A percentile compares a stretch with the other conserved stretches of the same genome.
These are phyloP conservation scores for Drosophila maculinotata DNA, from an alignment of 2,888 invertebrate species.

Conservation along the genomic window DNA sequence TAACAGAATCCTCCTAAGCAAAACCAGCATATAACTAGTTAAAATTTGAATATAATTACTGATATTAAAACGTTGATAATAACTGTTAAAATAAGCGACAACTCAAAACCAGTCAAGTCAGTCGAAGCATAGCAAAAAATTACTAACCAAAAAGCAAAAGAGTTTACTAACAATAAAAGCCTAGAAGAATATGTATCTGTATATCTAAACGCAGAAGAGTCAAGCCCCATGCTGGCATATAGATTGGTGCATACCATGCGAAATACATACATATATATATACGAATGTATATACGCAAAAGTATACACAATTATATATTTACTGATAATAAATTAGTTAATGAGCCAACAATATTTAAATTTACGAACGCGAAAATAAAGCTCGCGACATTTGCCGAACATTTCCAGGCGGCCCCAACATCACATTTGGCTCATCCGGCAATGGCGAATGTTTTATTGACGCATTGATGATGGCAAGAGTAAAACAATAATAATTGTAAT, in stretches of 20 bases:
- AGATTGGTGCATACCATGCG: conserved; percentile 46
- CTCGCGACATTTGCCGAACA: conserved; percentile 45
- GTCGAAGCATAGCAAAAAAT: conserved; percentile 71
- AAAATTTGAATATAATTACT: conserved; percentile 57
- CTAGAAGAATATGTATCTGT: conserved; percentile 48
- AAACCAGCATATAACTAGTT: conserved; percentile 68
- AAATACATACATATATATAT: conserved; percentile 66
- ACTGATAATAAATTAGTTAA: conserved; percentile 75
- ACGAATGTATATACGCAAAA: conserved; percentile 59
- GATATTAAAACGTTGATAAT: conserved; percentile 72
- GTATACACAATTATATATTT: conserved; percentile 63
- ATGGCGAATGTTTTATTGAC: conserved; percentile 31
- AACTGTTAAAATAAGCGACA: conserved; percentile 57
- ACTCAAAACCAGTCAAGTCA: conserved; percentile 69
- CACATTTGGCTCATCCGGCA: conserved; percentile 19
- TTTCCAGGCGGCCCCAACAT: conserved; percentile 43
- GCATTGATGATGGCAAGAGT: conserved; percentile 44
- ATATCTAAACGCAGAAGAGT: conserved; percentile 46
- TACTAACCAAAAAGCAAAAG: conserved; percentile 53
- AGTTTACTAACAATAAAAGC: conserved; percentile 68
- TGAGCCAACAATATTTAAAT: conserved; percentile 45
- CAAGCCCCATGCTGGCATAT: conserved; percentile 78
- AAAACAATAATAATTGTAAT: conserved; percentile 81
- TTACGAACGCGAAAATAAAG: conserved; percentile 47
- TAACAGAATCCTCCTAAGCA: conserved; percentile 77